A percentile compares a stretch with the other conserved stretches of the same genome.
Evolutionary conservation across 1,140 invertebrate species (phyloP).

Genomic region (Holcopasites calliopsidis): DNA sequence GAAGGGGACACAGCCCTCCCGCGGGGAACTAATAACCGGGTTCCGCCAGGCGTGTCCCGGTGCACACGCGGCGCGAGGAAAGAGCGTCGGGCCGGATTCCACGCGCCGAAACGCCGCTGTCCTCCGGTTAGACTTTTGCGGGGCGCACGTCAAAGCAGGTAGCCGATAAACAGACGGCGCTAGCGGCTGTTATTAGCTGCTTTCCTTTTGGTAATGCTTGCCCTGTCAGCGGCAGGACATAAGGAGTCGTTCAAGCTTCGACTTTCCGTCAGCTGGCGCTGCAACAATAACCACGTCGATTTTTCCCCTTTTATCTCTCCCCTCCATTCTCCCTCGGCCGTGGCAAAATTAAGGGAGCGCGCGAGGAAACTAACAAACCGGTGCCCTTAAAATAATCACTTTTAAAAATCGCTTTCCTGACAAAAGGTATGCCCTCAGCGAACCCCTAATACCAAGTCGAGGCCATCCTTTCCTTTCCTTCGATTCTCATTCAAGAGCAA

Average conservation of each 20-base stretch:
- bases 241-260: slow-evolving; percentile 64
- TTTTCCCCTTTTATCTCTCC: slow-evolving; percentile 14
- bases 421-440: too few species aligned
- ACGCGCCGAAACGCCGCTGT: slow-evolving; percentile 20
- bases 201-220: slow-evolving; percentile 72
- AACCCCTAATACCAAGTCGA: too few species aligned
- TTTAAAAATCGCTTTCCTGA: too few species aligned
- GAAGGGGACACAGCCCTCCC: slow-evolving; percentile 51
- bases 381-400: too few species aligned
- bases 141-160: slow-evolving; percentile 59
- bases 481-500: slow-evolving; percentile 28
- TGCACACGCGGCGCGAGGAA: slow-evolving; percentile 51
- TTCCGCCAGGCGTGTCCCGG: slow-evolving; percentile 59
- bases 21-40: slow-evolving; percentile 72
- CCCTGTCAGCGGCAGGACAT: slow-evolving; percentile 76
- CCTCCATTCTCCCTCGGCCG: background rate
- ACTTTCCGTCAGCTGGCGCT: slow-evolving; percentile 67
- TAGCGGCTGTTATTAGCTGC: slow-evolving; percentile 76
- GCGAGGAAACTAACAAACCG: too few species aligned
- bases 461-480: background rate
- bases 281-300: slow-evolving; percentile 50
- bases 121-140: slow-evolving; percentile 28
- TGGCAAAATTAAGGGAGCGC: too few species aligned
- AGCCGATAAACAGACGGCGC: slow-evolving; percentile 53
- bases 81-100: slow-evolving; percentile 22